phyloP scores from a whole-genome alignment of 2,888 invertebrate genomes.

The Ischnus inquisitorius region DNA sequence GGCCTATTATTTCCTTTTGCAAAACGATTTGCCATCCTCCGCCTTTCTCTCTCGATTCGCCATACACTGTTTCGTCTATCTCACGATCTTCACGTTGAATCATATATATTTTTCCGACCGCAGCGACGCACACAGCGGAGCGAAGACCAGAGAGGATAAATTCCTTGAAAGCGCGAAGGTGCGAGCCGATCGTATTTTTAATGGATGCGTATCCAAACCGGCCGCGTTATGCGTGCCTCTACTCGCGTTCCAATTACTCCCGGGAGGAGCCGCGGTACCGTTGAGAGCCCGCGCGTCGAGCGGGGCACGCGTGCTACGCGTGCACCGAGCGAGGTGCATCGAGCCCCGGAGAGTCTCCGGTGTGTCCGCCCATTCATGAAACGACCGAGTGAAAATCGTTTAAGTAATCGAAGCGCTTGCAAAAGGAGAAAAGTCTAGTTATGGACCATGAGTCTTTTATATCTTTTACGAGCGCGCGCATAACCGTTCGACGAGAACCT shows the following conservation, averaged over 20 bases:
- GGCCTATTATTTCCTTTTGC: slow-evolving; percentile 73
- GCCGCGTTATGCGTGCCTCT: slow-evolving; percentile 56
- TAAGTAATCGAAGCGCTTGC: slow-evolving; percentile 29
- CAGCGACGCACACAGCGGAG: neutral
- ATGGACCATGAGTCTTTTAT: neutral
- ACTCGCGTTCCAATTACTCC: slow-evolving; percentile 71
- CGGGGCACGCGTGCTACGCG: slow-evolving; percentile 63
- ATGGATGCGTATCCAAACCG: slow-evolving; percentile 26
- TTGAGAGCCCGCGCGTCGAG: slow-evolving; percentile 52
- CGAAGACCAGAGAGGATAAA: neutral
- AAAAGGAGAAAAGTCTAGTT: neutral
- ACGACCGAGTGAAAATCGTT: slow-evolving; percentile 47
- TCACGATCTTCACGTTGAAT: neutral
- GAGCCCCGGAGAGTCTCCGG: slow-evolving; percentile 34
- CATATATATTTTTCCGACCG: no score
- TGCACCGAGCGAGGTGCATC: slow-evolving; percentile 44
- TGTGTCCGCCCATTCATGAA: slow-evolving; percentile 59
- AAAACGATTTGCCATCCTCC: slow-evolving; percentile 75
- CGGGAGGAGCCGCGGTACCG: slow-evolving; percentile 61
- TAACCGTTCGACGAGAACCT: neutral
- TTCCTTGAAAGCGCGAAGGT: slow-evolving; percentile 19
- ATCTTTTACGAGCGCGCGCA: neutral
- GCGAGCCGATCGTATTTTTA: slow-evolving; percentile 7
- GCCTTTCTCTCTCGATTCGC: slow-evolving; percentile 53
- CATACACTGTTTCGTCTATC: slow-evolving; percentile 45